phyloP scores from a whole-genome alignment of 1,140 invertebrate genomes.

The Tetramorium alpestre region DNA sequence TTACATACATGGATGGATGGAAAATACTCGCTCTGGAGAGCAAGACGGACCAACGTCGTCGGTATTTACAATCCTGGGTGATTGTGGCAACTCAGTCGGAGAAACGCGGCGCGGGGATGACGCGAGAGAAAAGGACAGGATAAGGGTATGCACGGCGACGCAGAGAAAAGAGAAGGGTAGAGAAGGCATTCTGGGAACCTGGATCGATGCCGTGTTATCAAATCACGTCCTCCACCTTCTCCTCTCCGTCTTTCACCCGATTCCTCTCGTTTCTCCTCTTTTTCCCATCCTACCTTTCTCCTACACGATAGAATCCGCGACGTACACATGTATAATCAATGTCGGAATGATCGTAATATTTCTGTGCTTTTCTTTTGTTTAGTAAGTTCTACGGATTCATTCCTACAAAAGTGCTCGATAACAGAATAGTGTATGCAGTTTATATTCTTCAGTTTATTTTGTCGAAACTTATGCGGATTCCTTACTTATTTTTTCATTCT shows the following conservation, averaged over 20 bases:
- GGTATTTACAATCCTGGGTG: conserved; percentile 63
- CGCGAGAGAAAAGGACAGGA: neutral
- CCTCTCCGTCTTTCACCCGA: conserved; percentile 19
- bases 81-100: conserved; percentile 56
- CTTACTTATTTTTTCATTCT: neutral
- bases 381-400: neutral
- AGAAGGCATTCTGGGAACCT: conserved; percentile 68
- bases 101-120: conserved; percentile 37
- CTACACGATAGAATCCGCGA: neutral
- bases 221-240: conserved; percentile 68
- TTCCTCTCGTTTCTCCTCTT: neutral
- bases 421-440: neutral
- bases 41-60: conserved; percentile 35
- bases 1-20: neutral
- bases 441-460: neutral
- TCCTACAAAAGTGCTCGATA: neutral
- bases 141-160: conserved; percentile 28
- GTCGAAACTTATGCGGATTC: neutral
- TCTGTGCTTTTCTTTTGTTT: neutral
- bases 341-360: conserved; percentile 36
- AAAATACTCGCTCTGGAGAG: neutral
- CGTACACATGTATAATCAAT: neutral
- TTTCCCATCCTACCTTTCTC: neutral
- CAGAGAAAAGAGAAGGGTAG: conserved; percentile 60
- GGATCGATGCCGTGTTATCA: conserved; percentile 76